These are phyloP conservation scores for Xanthorhoe designata DNA, from an alignment of 2,888 invertebrate genomes.

Conservation along the genomic window DNA sequence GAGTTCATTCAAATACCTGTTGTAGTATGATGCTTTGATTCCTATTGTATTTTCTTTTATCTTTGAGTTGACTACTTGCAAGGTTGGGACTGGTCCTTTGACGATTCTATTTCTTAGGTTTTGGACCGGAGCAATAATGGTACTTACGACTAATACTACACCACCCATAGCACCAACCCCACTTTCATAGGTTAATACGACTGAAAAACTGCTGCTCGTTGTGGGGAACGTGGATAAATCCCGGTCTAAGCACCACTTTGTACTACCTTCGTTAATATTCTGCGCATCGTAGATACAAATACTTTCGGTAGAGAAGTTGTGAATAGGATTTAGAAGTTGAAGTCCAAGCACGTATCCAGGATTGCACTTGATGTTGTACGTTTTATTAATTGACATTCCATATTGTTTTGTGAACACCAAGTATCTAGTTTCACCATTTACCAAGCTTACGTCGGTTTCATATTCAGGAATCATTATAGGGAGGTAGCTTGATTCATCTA, in stretches of 20 bases:
- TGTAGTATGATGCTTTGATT: constrained; percentile 93
- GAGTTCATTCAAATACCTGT: constrained; percentile 93
- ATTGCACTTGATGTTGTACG: constrained; percentile 88
- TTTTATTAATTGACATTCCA: constrained; percentile 84
- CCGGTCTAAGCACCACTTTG: constrained; percentile 91
- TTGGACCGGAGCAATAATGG: constrained; percentile 90
- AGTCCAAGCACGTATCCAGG: constrained; percentile 95
- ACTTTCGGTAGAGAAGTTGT: constrained; percentile 94
- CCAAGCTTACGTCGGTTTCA: constrained; percentile 86
- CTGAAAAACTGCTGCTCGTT: constrained; percentile 92
- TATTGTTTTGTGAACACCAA: constrained; percentile 89
- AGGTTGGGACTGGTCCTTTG: constrained; percentile 91
- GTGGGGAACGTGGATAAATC: constrained; percentile 96
- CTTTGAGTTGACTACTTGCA: constrained; percentile 89
- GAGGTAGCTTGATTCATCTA: constrained; percentile 89
- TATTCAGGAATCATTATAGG: constrained; percentile 90
- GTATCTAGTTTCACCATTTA: constrained; percentile 91
- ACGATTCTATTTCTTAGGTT: constrained; percentile 90
- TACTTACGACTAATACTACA: constrained; percentile 91
- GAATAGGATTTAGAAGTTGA: constrained; percentile 95
- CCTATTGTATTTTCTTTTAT: constrained; percentile 93
- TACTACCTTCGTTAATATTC: constrained; percentile 87
- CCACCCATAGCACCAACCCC: constrained; percentile 92
- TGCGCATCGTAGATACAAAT: constrained; percentile 92
- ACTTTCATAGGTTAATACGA: constrained; percentile 92